A percentile compares a stretch with the other conserved stretches of the same genome.
These are phyloP conservation scores for Caenorhabditis sulstoni DNA, from an alignment of 2,888 invertebrate species.

Conservation along the genomic window DNA sequence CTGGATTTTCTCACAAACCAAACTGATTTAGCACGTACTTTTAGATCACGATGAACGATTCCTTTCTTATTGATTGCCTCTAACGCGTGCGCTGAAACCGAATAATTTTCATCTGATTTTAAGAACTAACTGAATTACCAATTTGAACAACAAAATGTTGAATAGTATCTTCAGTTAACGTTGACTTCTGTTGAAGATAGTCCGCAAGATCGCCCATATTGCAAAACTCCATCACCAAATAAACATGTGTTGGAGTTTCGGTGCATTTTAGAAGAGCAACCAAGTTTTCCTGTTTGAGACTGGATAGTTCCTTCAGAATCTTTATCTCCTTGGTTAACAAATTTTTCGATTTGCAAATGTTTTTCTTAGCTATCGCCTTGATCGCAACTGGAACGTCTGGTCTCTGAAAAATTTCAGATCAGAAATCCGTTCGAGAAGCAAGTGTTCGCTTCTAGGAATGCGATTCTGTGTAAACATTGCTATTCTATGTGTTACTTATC, in stretches of 20 bases:
- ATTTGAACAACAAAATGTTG: conserved; percentile 94
- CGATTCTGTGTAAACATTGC: too few species aligned
- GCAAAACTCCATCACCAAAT: conserved; percentile 97
- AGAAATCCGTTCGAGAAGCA: too few species aligned
- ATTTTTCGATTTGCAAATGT: conserved; percentile 95
- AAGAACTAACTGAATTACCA: conserved; percentile 83
- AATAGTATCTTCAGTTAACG: conserved; percentile 97
- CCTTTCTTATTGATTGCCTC: conserved; percentile 96
- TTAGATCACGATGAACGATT: conserved; percentile 98
- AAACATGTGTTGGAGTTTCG: conserved; percentile 94
- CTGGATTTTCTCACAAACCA: background rate
- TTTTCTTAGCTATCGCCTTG: conserved; percentile 98
- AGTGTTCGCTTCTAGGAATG: too few species aligned
- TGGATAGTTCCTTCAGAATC: conserved; percentile 96
- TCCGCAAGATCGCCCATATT: conserved; percentile 99
- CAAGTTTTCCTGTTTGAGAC: conserved; percentile 97
- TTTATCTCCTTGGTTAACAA: conserved; percentile 98
- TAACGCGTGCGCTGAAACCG: conserved; percentile 91
- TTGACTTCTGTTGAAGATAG: conserved; percentile 93
- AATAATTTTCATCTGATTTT: background rate
- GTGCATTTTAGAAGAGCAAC: conserved; percentile 97
- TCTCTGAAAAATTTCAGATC: too few species aligned
- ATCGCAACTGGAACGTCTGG: conserved; percentile 92
- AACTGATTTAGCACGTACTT: conserved; percentile 81
- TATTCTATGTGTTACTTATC: too few species aligned